These are phyloP conservation scores for Troglohyphantes excavatus DNA, from an alignment of 2,888 invertebrate genomes.

Conservation along the genomic window DNA sequence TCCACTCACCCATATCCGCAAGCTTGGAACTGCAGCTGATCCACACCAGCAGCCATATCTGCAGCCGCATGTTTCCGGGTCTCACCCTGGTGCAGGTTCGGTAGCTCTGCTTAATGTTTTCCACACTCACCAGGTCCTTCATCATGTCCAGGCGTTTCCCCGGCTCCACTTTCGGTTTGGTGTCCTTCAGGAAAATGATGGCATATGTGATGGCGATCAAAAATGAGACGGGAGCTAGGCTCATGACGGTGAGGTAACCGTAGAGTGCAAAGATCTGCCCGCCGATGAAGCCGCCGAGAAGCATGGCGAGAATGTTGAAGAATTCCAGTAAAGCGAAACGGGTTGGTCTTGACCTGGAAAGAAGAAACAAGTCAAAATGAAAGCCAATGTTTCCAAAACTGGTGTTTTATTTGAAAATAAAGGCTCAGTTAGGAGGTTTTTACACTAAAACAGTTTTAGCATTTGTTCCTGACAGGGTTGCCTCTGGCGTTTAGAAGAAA, in stretches of 20 bases:
- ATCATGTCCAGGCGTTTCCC: not conserved
- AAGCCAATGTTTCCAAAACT: too few species aligned
- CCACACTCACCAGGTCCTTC: slow-evolving; percentile 29
- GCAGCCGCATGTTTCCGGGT: slow-evolving; percentile 44
- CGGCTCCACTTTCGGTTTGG: not conserved
- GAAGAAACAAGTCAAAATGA: not conserved
- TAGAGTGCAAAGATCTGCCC: slow-evolving; percentile 13
- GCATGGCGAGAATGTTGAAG: slow-evolving; percentile 16
- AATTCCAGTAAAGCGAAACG: slow-evolving; percentile 55
- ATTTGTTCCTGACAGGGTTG: too few species aligned
- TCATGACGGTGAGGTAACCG: slow-evolving; percentile 35
- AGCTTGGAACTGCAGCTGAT: slow-evolving; percentile 9
- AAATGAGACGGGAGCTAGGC: slow-evolving; percentile 4
- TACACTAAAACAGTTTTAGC: too few species aligned
- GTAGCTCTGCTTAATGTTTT: slow-evolving; percentile 68
- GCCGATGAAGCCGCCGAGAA: slow-evolving; percentile 42
- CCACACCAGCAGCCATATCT: slow-evolving; percentile 49
- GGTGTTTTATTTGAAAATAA: too few species aligned
- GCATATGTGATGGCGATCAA: not conserved
- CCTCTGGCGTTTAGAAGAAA: too few species aligned
- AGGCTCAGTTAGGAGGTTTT: too few species aligned
- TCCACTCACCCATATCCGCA: slow-evolving; percentile 51
- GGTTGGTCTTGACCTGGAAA: slow-evolving; percentile 29
- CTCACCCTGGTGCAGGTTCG: slow-evolving; percentile 41
- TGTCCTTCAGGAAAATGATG: slow-evolving; percentile 51